These are phyloP conservation scores for Ochotona curzoniae DNA, from an alignment of 2,113 vertebrate species.

Conservation along the genomic window DNA sequence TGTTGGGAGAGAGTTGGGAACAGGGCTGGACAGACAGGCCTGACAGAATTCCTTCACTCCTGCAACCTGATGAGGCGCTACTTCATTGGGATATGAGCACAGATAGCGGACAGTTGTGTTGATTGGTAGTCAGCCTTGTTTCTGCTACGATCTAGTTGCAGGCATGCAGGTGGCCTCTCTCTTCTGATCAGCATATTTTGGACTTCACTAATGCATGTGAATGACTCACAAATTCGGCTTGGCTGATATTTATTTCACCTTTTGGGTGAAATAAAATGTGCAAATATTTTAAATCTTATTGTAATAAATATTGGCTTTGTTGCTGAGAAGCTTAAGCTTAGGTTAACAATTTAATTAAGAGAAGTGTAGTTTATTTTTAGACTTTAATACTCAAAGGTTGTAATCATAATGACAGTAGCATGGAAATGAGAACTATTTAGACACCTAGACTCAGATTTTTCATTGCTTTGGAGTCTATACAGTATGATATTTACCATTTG, in stretches of 20 bases:
- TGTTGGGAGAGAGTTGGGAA: not conserved
- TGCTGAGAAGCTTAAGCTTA: slow-evolving; percentile 28
- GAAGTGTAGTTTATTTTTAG: slow-evolving; percentile 70
- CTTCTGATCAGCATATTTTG: not conserved
- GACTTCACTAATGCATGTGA: not conserved
- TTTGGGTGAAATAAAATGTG: not conserved
- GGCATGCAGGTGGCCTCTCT: not conserved
- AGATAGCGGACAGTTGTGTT: not conserved
- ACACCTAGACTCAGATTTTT: slow-evolving; percentile 11
- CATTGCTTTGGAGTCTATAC: not conserved
- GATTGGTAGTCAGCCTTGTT: not conserved
- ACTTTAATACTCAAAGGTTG: slow-evolving; percentile 45
- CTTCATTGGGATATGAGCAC: not conserved
- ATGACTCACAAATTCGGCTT: slow-evolving; percentile 26
- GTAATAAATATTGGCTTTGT: slow-evolving; percentile 50
- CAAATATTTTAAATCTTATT: slow-evolving; percentile 60
- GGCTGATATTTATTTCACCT: slow-evolving; percentile 34
- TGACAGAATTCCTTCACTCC: not conserved
- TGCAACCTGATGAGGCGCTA: not conserved
- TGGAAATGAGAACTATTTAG: slow-evolving; percentile 27
- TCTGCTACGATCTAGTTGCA: not conserved
- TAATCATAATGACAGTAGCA: slow-evolving; percentile 41
- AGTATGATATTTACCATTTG: not conserved
- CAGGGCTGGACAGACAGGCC: not conserved
- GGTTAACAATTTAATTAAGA: slow-evolving; percentile 64